Base-by-base conservation (phyloP, 2,888 invertebrate species). In the Drosophila planitibia region DNA sequence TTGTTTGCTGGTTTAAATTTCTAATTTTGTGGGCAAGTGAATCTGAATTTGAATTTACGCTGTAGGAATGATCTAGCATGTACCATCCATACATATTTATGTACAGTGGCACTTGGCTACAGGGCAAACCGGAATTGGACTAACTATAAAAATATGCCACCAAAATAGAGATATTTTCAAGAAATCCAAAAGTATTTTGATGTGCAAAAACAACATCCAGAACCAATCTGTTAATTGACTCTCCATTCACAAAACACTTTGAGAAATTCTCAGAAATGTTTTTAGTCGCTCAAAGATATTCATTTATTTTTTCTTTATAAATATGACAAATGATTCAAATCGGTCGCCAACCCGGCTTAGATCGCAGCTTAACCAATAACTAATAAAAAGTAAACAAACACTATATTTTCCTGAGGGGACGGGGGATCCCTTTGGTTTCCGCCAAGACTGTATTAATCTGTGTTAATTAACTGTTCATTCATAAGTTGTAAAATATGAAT, bases 1-100 rank as follows among this genome's bases (percentile, higher is more conserved):
- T 64, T 64, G 81, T 35, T 37, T 62, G 80, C 67, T 82, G 82
- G 71, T 88, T 89, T 77, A 86, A 87, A 82, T 90, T 87, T 87
- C 90, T 90, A 90, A 87, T 87, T 87, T 87, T 88, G 86, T 87
- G 90, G 90, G 86, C 91, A 87, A 87, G 86, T 89, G 91, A 89
- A 83, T 89, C 82, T 86, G 82, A 89, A 90, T 86, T 90, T 83
- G 76, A 85, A 89, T 85, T 89, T 86, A 65, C 79, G 74, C 79
- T 65, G 66, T 71, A 65, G 76, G 72, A 90, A 90, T 80, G 76
- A 85, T 82, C 83, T 90, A 72, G 73, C 79, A 67, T 75, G 30
- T 70, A 70, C 30, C 62, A 66, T 59, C 33, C 64, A 66, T 64
- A 57, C 66, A 69, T 71, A 58, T 72, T 55, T 37, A 68, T 70